Percentiles rank a stretch among this genome's conserved stretches.
These are phyloP conservation scores for Nymphalis polychloros DNA, from an alignment of 2,888 invertebrate genomes.

Conservation along the genomic window DNA sequence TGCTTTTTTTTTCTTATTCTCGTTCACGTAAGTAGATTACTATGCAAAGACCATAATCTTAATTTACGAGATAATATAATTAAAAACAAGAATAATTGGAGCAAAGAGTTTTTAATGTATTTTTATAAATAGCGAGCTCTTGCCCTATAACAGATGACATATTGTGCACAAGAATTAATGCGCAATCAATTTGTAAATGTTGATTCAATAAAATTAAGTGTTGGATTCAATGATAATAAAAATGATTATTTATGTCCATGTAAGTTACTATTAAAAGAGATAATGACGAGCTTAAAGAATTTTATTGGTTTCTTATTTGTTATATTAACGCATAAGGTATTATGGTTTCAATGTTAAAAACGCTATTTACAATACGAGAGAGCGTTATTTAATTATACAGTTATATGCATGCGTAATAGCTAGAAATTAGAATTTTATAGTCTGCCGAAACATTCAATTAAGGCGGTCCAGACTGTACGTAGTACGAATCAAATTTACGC, in stretches of 20 bases:
- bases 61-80: background rate
- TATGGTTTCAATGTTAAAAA: background rate
- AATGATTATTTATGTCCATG: constrained; percentile 55
- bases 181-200: constrained; percentile 28
- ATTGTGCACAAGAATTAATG: constrained; percentile 18
- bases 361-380: background rate
- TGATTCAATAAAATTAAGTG: constrained; percentile 44
- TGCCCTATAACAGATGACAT: background rate
- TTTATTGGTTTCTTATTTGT: constrained; percentile 28
- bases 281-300: constrained; percentile 45
- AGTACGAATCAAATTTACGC: constrained; percentile 55
- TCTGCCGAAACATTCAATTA: constrained; percentile 49
- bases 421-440: constrained; percentile 1
- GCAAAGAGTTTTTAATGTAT: constrained; percentile 8
- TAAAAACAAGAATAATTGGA: background rate
- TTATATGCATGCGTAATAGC: background rate
- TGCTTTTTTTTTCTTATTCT: no score
- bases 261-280: constrained; percentile 60
- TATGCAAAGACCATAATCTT: background rate
- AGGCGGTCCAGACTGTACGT: constrained; percentile 42
- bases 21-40: no score
- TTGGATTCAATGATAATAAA: constrained; percentile 71
- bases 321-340: constrained; percentile 14
- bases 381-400: background rate
- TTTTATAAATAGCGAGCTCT: constrained; percentile 5